Base-by-base conservation (phyloP, 2,113 vertebrate genomes). In the Meleagris gallopavo region DNA sequence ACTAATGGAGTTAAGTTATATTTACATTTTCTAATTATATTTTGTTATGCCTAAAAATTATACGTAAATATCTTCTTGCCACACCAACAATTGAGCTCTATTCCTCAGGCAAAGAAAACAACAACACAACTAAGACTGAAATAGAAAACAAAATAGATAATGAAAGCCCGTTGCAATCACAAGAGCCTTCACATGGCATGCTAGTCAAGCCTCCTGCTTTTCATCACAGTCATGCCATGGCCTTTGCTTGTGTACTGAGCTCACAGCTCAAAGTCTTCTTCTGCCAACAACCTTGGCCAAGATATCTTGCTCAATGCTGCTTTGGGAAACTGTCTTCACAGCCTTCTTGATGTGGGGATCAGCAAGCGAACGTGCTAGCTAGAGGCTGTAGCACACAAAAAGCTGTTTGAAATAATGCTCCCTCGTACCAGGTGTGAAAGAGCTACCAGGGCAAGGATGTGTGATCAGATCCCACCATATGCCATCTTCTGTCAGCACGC, bases 121-220 rank as follows among this genome's bases (percentile, higher is more conserved):
- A 4, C 58, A 83, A 45, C 32, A 87, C 15, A 81, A 69, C 38
- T 36, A 43, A 69, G 83, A 81, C 85, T 75, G 88, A 95, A 94
- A 95, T 95, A 95, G 93, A 95, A 93, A 95, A 86, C 62, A 91
- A 95, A 96, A 45, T 41, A 82, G 91, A 76, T 91, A 93, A 95
- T 88, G 91, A 91, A 90, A 86, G 69, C 48, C 85, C 38, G 25
- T 60, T 71, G 89, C 74, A 95, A 86, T 88, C 52, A 72, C 41
- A 11, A 82, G 69, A 83, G 70, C 69, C 88, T 95, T 83, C 4
- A 11, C 20, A 15, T 13, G 24, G 46, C 46, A 57, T 83, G 66
- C 89, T 80, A 93, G 91, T 83, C 85, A 38, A 75, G 88, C 72
- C 20, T 91, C 79, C 95, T 97, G 96, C 89, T 86, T 95, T 95